Evolutionary conservation across 2,113 vertebrate genomes (phyloP).

Genomic region (Vireo altiloquus): DNA sequence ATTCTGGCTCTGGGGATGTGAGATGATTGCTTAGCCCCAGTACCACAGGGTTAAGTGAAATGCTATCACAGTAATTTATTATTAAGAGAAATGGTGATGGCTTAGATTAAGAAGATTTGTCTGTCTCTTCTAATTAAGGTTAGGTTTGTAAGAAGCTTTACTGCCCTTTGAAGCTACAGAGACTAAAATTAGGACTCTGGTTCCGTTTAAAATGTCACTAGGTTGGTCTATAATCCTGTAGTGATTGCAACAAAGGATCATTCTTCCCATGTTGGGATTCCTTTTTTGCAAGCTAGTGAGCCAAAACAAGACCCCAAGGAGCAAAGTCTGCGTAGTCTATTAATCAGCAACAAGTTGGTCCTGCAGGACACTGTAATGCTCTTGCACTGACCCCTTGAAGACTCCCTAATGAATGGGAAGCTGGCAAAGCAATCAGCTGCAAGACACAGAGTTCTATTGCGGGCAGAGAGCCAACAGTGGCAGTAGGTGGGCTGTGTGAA

Average conservation of each 20-base stretch:
- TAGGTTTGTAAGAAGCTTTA: conserved; percentile 62
- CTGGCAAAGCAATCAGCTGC: neutral
- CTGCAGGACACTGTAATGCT: neutral
- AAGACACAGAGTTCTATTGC: neutral
- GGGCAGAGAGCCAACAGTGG: neutral
- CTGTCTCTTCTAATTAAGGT: conserved; percentile 60
- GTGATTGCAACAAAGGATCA: neutral
- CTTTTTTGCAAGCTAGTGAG: neutral
- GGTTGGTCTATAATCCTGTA: conserved; percentile 2
- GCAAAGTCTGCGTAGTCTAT: neutral
- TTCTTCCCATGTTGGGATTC: neutral
- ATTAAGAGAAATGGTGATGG: conserved; percentile 37
- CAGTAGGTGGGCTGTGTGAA: neutral
- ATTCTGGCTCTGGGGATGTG: neutral
- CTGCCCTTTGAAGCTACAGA: conserved; percentile 34
- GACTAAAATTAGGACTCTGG: conserved; percentile 48
- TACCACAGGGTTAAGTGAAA: conserved; percentile 55
- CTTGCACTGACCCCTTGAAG: neutral
- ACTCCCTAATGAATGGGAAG: neutral
- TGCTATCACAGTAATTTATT: conserved; percentile 49
- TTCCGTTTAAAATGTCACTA: conserved; percentile 38
- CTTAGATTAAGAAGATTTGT: conserved; percentile 68
- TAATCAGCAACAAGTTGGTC: neutral
- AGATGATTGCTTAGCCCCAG: neutral
- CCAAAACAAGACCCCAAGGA: neutral